Evolutionary conservation across 2,797 vertebrate species (phyloP).

Genomic region (Perodicticus potto): DNA sequence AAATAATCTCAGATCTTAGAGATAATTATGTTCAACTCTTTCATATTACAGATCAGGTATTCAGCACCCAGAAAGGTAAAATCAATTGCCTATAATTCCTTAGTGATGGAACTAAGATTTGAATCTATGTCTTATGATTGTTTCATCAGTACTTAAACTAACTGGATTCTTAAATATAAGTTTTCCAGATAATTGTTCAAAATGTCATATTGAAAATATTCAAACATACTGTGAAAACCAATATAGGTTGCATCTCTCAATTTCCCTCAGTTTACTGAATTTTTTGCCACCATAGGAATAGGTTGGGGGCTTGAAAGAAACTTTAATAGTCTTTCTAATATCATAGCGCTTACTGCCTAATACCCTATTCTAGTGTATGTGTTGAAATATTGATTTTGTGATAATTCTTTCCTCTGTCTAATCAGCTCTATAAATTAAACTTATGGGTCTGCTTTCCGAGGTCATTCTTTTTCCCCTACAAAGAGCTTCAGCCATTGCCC

Average conservation of each 20-base stretch:
- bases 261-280: constrained; percentile 35
- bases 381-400: constrained; percentile 75
- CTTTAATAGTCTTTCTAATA: constrained; percentile 54
- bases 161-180: constrained; percentile 27
- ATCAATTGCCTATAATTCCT: constrained; percentile 12
- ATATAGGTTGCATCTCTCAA: constrained; percentile 32
- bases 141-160: constrained; percentile 47
- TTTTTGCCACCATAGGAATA: constrained; percentile 50
- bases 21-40: background rate
- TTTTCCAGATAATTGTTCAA: constrained; percentile 61
- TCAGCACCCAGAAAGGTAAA: background rate
- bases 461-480: constrained; percentile 31
- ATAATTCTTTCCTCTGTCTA: constrained; percentile 74
- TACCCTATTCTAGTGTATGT: constrained; percentile 24
- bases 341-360: constrained; percentile 12
- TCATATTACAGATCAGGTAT: constrained; percentile 30
- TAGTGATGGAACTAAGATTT: constrained; percentile 9
- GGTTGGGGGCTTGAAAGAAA: background rate
- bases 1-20: constrained; percentile 40
- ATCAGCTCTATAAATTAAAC: constrained; percentile 76
- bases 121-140: constrained; percentile 5
- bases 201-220: constrained; percentile 31
- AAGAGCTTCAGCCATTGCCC: constrained; percentile 38
- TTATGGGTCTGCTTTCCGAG: constrained; percentile 65
- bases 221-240: constrained; percentile 58